Percentiles rank a stretch among this genome's conserved stretches.
Conservation (phyloP, 2,113 vertebrate species). For the Lathamus discolor region DNA sequence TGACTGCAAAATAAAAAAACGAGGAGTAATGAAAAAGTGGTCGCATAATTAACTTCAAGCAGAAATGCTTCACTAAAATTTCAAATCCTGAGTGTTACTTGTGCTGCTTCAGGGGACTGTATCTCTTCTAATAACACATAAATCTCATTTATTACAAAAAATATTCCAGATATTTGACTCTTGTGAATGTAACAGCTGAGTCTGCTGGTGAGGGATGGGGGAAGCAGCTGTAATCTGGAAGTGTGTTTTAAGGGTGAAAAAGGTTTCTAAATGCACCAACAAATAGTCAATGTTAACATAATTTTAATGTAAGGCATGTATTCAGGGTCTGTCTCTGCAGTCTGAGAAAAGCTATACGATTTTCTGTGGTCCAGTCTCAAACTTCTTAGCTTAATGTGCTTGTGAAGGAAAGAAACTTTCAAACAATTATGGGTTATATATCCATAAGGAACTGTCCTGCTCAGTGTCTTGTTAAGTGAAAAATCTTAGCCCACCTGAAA, state of each 20-base stretch:
- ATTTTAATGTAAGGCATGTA: not conserved
- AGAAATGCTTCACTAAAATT: not conserved
- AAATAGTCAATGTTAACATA: not conserved
- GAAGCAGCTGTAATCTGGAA: not conserved
- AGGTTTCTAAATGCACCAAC: not conserved
- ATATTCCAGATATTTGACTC: not conserved
- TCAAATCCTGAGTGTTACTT: not conserved
- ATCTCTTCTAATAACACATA: not conserved
- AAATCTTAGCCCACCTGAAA: not conserved
- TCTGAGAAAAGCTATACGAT: accelerated
- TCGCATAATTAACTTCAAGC: not conserved
- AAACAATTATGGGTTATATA: not conserved
- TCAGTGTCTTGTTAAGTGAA: not conserved
- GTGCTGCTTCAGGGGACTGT: not conserved
- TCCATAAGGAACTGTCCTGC: not conserved
- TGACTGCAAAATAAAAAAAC: not conserved
- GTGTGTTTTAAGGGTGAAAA: not conserved
- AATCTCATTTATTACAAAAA: not conserved
- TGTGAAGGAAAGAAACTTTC: not conserved
- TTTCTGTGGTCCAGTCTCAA: not conserved
- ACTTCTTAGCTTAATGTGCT: not conserved
- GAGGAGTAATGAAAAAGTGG: not conserved
- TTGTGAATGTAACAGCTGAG: not conserved
- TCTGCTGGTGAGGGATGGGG: not conserved
- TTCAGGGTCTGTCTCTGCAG: not conserved